phyloP scores from a whole-genome alignment of 2,888 invertebrate species.

The Heliothis peltigera region DNA sequence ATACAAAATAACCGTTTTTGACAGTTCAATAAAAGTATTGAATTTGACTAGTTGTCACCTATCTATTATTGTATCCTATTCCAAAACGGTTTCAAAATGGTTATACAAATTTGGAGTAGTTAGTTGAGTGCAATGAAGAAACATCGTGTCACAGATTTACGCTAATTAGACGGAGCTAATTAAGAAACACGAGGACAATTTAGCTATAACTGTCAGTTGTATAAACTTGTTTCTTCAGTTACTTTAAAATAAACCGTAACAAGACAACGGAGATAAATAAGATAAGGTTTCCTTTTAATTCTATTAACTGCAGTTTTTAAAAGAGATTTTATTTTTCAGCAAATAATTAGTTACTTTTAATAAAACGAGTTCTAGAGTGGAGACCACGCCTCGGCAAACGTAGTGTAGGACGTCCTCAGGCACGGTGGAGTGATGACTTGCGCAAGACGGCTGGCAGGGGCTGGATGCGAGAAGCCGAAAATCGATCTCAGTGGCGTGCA shows the following conservation, averaged over 20 bases:
- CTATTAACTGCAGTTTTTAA: neutral
- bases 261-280: constrained; percentile 19
- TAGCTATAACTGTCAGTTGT: constrained; percentile 57
- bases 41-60: too few species aligned
- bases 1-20: too few species aligned
- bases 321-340: neutral
- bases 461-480: too few species aligned
- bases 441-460: too few species aligned
- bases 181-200: constrained; percentile 65
- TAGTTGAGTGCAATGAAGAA: constrained; percentile 14
- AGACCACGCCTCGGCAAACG: too few species aligned
- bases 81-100: neutral
- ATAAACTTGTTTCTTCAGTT: constrained; percentile 25
- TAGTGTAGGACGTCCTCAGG: too few species aligned
- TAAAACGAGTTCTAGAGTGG: too few species aligned
- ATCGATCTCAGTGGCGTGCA: too few species aligned
- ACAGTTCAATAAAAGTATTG: too few species aligned
- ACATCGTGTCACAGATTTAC: constrained; percentile 62
- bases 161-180: constrained; percentile 70
- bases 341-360: too few species aligned
- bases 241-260: constrained; percentile 26
- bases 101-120: constrained; percentile 1
- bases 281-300: constrained; percentile 5
- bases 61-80: too few species aligned
- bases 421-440: too few species aligned